These are phyloP conservation scores for Microcebus griseorufus DNA, from an alignment of 2,113 vertebrate genomes.

Conservation along the genomic window DNA sequence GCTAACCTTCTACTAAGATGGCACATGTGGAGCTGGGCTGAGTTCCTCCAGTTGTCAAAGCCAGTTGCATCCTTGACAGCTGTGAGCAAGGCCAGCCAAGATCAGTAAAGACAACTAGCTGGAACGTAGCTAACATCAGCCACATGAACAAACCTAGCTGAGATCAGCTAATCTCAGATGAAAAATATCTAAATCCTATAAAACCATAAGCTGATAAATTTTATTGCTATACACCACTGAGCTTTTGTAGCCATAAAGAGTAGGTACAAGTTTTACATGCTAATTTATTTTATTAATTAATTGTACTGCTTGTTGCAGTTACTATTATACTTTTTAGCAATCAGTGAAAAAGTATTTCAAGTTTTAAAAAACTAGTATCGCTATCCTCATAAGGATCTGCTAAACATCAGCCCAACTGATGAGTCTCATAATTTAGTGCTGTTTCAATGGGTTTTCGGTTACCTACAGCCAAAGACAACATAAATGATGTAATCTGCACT, in stretches of 20 bases:
- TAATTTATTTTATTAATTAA: background rate
- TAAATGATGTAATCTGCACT: background rate
- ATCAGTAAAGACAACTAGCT: background rate
- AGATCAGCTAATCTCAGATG: background rate
- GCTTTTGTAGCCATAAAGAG: background rate
- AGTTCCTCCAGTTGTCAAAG: background rate
- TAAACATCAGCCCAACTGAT: background rate
- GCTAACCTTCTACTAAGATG: background rate
- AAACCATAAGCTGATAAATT: background rate
- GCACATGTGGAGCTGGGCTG: background rate
- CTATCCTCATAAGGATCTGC: background rate
- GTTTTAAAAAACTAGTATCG: background rate
- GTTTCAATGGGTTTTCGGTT: background rate
- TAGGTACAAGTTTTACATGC: background rate
- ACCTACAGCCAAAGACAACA: slow-evolving; percentile 6
- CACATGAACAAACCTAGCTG: background rate
- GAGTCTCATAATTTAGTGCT: background rate
- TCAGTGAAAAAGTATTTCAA: background rate
- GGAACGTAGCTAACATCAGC: background rate
- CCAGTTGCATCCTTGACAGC: background rate
- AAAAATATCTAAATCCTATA: background rate
- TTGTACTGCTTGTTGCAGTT: background rate
- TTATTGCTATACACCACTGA: background rate
- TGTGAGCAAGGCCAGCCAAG: background rate
- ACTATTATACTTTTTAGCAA: background rate